phyloP scores from a whole-genome alignment of 2,888 invertebrate genomes.

The Cartodere bifasciata region DNA sequence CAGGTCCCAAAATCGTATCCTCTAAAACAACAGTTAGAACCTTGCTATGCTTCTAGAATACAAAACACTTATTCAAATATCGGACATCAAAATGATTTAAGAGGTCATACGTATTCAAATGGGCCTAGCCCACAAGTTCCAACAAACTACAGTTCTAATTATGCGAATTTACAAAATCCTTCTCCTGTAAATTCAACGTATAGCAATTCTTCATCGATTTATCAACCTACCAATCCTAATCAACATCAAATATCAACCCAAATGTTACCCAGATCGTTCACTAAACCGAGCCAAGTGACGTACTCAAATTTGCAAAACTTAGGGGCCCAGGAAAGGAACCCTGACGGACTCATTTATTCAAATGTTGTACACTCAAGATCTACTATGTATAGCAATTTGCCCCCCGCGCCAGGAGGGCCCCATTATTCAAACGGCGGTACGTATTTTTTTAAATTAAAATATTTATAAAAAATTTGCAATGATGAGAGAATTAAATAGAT shows the following conservation, averaged over 20 bases:
- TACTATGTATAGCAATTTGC: constrained; percentile 46
- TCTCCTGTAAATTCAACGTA: too few species aligned
- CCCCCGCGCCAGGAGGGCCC: constrained; percentile 14
- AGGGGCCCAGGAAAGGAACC: constrained; percentile 30
- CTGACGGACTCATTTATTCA: constrained; percentile 39
- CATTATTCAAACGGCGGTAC: constrained; percentile 29
- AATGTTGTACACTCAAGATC: constrained; percentile 38
- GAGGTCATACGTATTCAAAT: too few species aligned
- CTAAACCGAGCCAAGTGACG: constrained; percentile 27
- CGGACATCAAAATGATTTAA: too few species aligned
- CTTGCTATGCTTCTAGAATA: constrained; percentile 60
- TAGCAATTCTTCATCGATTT: too few species aligned
- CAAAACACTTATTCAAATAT: too few species aligned
- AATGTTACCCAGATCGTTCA: constrained; percentile 20
- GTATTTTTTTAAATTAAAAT: constrained; percentile 9
- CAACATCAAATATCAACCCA: too few species aligned
- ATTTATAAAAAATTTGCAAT: background rate
- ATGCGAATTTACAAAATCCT: too few species aligned
- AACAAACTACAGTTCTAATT: too few species aligned
- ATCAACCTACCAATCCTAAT: too few species aligned
- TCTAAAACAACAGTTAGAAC: constrained; percentile 55
- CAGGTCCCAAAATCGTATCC: constrained; percentile 68
- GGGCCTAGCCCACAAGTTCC: too few species aligned
- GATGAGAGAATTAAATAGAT: too few species aligned
- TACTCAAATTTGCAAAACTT: constrained; percentile 30